Evolutionary conservation across 2,113 vertebrate genomes (phyloP), one percentile per base, ranked within the genome.

Genomic region (Tupaia tana): DNA sequence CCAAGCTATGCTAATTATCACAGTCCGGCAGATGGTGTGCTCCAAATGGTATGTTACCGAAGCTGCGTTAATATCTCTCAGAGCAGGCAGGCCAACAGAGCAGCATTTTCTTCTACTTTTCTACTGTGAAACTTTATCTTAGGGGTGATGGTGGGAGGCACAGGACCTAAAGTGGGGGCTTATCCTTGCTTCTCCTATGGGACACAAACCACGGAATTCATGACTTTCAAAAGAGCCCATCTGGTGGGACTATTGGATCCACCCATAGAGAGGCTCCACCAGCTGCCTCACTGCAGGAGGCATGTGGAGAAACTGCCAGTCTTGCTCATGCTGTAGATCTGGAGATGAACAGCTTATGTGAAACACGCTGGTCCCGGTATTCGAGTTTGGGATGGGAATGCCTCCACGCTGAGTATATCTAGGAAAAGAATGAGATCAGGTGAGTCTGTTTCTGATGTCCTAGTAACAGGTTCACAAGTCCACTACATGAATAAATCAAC

Each of bases 1-100:
- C 64, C 34, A 96, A 71, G 86, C 34, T 75, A 69, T 85, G 10
- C 63, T 88, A 96, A 78, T 97, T 93, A 92, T 70, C 89, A 92
- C 19, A 77, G 82, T 88, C 74, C 61, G 70, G 78, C 93, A 97
- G 86, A 96, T 92, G 93, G 86, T 94, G 27, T 92, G 58, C 24
- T 95, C 77, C 56, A 92, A 95, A 96, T 90, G 82, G 34, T 73
- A 93, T 77, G 59, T 74, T 90, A 90, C 58, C 6, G 22, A 86
- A 92, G 43, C 59, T 92, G 59, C 6, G 0, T 71, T 92, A 82
- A 92, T 92, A 78, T 74, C 61, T 94, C 78, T 93, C 63, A 34
- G 80, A 81, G 7, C 3, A 90, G 67, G 63, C 52, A 78, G 63
- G 22, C 63, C 34, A 94, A 52, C 22, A 70, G 31, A 85, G 14